A percentile compares a stretch with the other conserved stretches of the same genome.
These are phyloP conservation scores for Pseudachorutes palmiensis DNA, from an alignment of 1,140 invertebrate genomes.

Conservation along the genomic window DNA sequence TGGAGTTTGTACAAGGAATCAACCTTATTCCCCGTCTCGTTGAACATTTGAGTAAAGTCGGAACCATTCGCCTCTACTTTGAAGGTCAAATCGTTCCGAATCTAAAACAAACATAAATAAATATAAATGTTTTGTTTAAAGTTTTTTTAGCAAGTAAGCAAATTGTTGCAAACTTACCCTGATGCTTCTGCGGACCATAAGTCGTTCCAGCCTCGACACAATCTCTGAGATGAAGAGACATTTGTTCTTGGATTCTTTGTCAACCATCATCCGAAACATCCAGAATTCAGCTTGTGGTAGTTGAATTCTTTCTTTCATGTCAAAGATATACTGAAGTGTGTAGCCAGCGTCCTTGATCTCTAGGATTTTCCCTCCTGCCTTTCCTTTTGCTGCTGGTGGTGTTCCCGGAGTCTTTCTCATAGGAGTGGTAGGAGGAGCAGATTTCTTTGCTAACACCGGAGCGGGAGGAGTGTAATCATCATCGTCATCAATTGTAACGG, in stretches of 20 bases:
- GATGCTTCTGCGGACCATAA: conserved; percentile 18
- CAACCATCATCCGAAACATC: conserved; percentile 20
- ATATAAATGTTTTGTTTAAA: too few relatives aligned
- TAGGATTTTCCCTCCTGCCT: not conserved
- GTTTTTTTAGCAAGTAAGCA: not conserved
- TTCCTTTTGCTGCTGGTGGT: not conserved
- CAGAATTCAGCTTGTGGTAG: conserved; percentile 9
- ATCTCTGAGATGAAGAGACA: conserved; percentile 16
- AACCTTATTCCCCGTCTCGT: conserved; percentile 21
- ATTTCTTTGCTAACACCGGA: not conserved
- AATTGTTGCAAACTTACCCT: conserved; percentile 9
- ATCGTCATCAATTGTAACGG: not conserved
- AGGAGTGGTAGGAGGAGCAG: not conserved
- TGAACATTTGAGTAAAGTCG: conserved; percentile 22
- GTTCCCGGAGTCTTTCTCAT: not conserved
- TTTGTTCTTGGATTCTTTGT: conserved; percentile 12
- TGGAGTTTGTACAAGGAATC: conserved; percentile 20
- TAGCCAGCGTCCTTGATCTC: conserved; percentile 3
- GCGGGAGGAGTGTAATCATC: not conserved
- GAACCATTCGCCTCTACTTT: conserved; percentile 16
- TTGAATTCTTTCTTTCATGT: conserved; percentile 16
- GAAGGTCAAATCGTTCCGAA: conserved; percentile 19
- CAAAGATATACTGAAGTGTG: conserved; percentile 20
- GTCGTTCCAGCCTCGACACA: conserved; percentile 12
- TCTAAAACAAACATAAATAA: conserved; percentile 4